Evolutionary conservation across 2,888 invertebrate genomes (phyloP).

Genomic region (Strigamia maritima): DNA sequence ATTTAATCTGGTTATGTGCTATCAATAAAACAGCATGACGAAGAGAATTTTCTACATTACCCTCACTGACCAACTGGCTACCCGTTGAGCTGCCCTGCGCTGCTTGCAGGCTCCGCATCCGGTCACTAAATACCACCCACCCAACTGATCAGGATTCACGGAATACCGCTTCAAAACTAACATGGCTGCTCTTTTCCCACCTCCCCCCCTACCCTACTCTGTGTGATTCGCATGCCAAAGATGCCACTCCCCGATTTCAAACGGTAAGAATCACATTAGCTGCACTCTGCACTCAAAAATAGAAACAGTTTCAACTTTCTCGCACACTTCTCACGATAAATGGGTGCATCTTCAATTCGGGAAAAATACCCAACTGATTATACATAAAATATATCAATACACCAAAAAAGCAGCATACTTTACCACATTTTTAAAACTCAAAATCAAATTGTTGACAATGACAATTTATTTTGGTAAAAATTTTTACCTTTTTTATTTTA

Average conservation of each 20-base stretch:
- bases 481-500: not conserved
- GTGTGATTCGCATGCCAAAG: conserved; percentile 19
- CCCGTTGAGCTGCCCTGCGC: conserved; percentile 15
- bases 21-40: conserved; percentile 1
- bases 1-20: not conserved
- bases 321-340: no score
- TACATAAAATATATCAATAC: no score
- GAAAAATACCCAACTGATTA: no score
- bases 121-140: conserved; percentile 29
- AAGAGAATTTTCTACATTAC: conserved; percentile 17
- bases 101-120: conserved; percentile 22
- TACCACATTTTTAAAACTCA: no score
- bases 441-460: no score
- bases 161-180: conserved; percentile 18
- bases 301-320: not conserved
- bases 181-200: conserved; percentile 13
- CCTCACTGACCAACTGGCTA: not conserved
- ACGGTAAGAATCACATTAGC: not conserved
- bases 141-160: conserved; percentile 31
- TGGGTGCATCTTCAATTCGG: no score
- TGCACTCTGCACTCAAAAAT: not conserved
- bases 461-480: no score
- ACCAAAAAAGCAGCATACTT: no score
- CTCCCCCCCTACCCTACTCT: not conserved
- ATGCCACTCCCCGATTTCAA: conserved; percentile 11